Percentiles rank a stretch among this genome's conserved stretches.
Evolutionary conservation across 2,113 vertebrate genomes (phyloP).

Genomic region (Malurus alboscapulatus): DNA sequence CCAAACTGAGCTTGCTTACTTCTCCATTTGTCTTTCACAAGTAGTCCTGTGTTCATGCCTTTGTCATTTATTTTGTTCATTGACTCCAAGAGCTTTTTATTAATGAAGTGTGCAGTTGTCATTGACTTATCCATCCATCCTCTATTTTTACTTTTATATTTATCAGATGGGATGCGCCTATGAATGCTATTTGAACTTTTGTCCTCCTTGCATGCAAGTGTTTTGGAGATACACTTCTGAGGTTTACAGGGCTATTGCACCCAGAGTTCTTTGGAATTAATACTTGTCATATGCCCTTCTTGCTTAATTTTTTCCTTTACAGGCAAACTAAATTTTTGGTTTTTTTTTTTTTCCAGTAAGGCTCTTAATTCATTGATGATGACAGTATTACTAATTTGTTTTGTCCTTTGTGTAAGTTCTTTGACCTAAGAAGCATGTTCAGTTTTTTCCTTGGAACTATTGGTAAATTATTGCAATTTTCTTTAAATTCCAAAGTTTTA

Average conservation of each 20-base stretch:
- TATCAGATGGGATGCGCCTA: not conserved
- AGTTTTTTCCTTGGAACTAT: not conserved
- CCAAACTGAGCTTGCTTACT: not conserved
- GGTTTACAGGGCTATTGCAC: not conserved
- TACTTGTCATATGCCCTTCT: not conserved
- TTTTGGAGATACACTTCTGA: not conserved
- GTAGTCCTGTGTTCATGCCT: not conserved
- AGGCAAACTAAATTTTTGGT: not conserved
- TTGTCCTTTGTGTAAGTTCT: not conserved
- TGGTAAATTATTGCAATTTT: not conserved
- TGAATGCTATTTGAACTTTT: not conserved
- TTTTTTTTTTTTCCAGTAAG: not conserved
- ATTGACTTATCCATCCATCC: not conserved
- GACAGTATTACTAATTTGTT: not conserved
- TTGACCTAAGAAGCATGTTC: not conserved
- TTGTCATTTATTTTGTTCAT: not conserved
- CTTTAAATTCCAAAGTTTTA: not conserved
- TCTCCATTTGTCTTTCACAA: not conserved
- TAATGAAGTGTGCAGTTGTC: not conserved
- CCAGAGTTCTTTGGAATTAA: not conserved
- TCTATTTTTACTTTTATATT: not conserved
- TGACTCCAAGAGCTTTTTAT: not conserved
- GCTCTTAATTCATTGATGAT: not conserved
- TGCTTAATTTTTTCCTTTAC: not conserved
- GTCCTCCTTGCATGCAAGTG: not conserved